phyloP scores from a whole-genome alignment of 2,888 invertebrate species.

The Pteria penguin region DNA sequence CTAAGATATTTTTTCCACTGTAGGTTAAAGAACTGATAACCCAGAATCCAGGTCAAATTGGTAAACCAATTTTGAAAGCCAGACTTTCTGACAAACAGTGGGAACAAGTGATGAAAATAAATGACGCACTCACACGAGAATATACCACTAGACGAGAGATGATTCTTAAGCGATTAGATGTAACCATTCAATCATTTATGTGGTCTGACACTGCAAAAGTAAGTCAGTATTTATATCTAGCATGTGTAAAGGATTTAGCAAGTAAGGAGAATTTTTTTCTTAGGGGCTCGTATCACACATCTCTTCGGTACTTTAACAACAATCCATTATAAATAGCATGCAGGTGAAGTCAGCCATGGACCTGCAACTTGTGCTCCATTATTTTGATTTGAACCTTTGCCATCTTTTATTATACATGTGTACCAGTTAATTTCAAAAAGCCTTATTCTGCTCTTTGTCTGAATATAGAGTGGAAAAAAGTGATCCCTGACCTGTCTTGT shows the following conservation, averaged over 20 bases:
- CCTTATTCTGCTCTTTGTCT: too few species aligned
- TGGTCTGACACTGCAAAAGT: slow-evolving; percentile 84
- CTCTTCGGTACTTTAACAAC: too few species aligned
- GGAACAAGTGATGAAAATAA: slow-evolving; percentile 86
- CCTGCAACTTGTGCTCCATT: too few species aligned
- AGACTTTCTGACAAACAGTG: slow-evolving; percentile 90
- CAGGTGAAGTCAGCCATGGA: too few species aligned
- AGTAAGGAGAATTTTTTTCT: too few species aligned
- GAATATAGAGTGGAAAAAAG: too few species aligned
- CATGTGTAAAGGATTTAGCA: neutral
- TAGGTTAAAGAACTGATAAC: slow-evolving; percentile 74
- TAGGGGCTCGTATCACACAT: too few species aligned
- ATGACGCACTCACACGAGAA: slow-evolving; percentile 89
- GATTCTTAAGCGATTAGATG: slow-evolving; percentile 93
- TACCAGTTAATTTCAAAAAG: too few species aligned
- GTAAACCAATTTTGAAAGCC: slow-evolving; percentile 88
- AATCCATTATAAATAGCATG: too few species aligned
- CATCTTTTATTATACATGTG: too few species aligned
- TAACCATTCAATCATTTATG: slow-evolving; percentile 96
- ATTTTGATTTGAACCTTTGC: too few species aligned
- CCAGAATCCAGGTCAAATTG: slow-evolving; percentile 83
- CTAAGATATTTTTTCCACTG: neutral
- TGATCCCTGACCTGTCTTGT: too few species aligned
- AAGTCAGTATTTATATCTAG: slow-evolving; percentile 15
- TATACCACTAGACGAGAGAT: slow-evolving; percentile 91